Evolutionary conservation across 2,797 vertebrate species (phyloP), one percentile per base, ranked within the genome.

Genomic region (Anguilla obscura): DNA sequence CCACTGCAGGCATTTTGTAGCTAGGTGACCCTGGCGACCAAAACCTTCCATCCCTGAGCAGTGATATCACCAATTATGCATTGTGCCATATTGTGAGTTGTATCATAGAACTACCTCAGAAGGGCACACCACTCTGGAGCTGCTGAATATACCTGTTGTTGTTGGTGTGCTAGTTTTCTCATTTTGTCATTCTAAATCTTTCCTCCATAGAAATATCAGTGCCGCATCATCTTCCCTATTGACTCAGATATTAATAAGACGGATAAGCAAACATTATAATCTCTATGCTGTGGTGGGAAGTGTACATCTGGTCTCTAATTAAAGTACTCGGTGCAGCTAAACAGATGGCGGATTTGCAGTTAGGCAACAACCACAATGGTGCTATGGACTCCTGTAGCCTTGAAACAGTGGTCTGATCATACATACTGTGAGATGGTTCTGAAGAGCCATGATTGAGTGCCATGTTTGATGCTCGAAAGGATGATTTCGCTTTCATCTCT

Each of bases 271-370:
- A 85, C 27, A 71, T 85, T 71, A 89, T 48, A 36, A 40, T 89
- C 88, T 63, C 86, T 88, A 48, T 80, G 74, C 88, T 76, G 36
- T 89, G 92, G 88, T 87, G 87, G 79, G 56, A 86, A n/a, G 84
- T 90, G 86, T 89, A 91, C 74, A 93, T 89, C 87, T 16, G 71
- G 93, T 93, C 89, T 89, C 60, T 86, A 87, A 92, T 92, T 91
- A 87, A 91, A 91, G 88, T 88, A 86, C 40, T 45, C 40, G 89
- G 66, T 90, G 74, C 84, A 76, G 86, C 40, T 88, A 91, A 91
- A 86, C 33, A 76, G 86, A 88, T 79, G 52, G 16, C 33, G 40
- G 36, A 21, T 30, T 52, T 79, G 45, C 50, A 36, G 16, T 16
- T 8, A 7, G 76, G 16, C 5, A 1, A 24, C 16, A 45, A 45